Percentiles rank a stretch among this genome's conserved stretches.
phyloP scores from a whole-genome alignment of 2,113 vertebrate genomes.

The Syngnathoides biaculeatus region DNA sequence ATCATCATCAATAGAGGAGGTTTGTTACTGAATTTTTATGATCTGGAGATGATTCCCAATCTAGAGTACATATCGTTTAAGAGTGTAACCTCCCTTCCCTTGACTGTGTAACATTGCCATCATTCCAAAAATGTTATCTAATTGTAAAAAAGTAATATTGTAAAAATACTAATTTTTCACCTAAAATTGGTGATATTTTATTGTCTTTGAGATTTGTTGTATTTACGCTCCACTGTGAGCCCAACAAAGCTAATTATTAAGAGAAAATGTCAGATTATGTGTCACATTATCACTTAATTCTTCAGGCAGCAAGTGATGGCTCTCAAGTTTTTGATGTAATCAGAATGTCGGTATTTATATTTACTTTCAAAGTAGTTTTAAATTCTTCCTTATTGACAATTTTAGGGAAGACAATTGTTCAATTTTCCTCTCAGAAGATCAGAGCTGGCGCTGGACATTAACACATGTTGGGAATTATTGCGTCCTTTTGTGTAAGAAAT shows the following conservation, averaged over 20 bases:
- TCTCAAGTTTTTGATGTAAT: not conserved
- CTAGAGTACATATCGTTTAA: too few relatives aligned
- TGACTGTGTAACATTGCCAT: too few relatives aligned
- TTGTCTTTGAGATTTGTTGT: not conserved
- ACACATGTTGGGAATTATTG: conserved; percentile 24
- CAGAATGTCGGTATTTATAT: not conserved
- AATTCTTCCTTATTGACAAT: not conserved
- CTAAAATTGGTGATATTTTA: not conserved
- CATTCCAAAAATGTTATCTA: too few relatives aligned
- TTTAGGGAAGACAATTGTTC: conserved; percentile 6
- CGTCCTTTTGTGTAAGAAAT: conserved; percentile 24
- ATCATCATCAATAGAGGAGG: too few relatives aligned
- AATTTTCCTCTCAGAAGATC: not conserved
- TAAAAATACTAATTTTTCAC: not conserved
- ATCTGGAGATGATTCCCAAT: too few relatives aligned
- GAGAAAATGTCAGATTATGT: not conserved
- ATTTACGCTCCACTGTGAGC: not conserved
- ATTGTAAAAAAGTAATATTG: too few relatives aligned
- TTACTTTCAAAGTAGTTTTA: not conserved
- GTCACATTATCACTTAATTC: not conserved
- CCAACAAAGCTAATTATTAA: not conserved
- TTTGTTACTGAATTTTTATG: too few relatives aligned
- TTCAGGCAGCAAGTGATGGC: not conserved
- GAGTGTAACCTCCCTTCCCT: too few relatives aligned
- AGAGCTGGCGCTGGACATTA: conserved; percentile 6